These are phyloP conservation scores for Hesperia comma DNA, from an alignment of 2,888 invertebrate genomes.

Conservation along the genomic window DNA sequence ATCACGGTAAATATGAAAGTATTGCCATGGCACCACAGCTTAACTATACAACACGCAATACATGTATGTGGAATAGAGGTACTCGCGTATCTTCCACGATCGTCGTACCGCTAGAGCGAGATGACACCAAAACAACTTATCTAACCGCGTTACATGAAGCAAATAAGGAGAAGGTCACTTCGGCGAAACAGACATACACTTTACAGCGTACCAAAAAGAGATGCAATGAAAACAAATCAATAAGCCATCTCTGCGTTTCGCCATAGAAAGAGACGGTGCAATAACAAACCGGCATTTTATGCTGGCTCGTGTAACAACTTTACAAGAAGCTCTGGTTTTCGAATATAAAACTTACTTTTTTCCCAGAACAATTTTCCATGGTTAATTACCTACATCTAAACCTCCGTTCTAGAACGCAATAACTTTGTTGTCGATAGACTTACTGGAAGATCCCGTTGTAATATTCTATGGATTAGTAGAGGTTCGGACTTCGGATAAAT, in stretches of 20 bases:
- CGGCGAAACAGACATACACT: conserved; percentile 66
- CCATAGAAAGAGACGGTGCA: conserved; percentile 76
- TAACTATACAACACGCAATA: conserved; percentile 39
- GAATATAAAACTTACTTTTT: conserved; percentile 57
- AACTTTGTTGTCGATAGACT: conserved; percentile 50
- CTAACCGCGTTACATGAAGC: conserved; percentile 66
- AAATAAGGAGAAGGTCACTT: conserved; percentile 79
- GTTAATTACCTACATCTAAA: conserved; percentile 35
- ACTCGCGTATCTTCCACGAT: conserved; percentile 58
- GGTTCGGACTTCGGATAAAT: not conserved
- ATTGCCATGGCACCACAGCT: not conserved
- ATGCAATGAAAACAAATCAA: conserved; percentile 85
- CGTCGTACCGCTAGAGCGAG: conserved; percentile 70
- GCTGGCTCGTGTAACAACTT: conserved; percentile 61
- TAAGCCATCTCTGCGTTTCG: conserved; percentile 74
- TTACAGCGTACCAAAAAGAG: conserved; percentile 70
- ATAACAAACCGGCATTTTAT: conserved; percentile 81
- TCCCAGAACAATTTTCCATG: conserved; percentile 47
- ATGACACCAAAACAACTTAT: conserved; percentile 80
- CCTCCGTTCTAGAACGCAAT: conserved; percentile 47
- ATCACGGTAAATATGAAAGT: conserved; percentile 28
- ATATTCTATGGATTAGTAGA: conserved; percentile 45
- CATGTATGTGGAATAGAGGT: conserved; percentile 45
- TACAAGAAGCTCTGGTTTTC: conserved; percentile 43
- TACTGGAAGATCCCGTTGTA: conserved; percentile 56